phyloP scores from a whole-genome alignment of 2,113 vertebrate species.

The Oryzias melastigma region DNA sequence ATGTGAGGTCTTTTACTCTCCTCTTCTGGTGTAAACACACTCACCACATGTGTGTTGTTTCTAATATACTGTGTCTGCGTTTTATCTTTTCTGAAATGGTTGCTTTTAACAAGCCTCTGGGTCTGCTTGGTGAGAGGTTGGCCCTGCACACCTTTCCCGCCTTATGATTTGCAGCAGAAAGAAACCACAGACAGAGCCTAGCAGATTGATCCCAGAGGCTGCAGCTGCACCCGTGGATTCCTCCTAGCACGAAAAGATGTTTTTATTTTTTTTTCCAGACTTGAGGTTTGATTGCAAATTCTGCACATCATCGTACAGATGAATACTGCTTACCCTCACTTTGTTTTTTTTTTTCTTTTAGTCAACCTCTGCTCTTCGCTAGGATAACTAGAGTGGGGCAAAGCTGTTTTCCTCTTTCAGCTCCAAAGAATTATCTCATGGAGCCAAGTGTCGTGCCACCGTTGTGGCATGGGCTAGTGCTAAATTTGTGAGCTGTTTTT shows the following conservation, averaged over 20 bases:
- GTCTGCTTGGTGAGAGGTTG: conserved; percentile 59
- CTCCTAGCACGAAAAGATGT: conserved; percentile 2
- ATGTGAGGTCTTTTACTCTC: not conserved
- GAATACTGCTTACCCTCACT: conserved; percentile 40
- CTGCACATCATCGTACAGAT: conserved; percentile 43
- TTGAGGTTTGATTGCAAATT: conserved; percentile 39
- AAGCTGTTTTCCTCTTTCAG: conserved; percentile 54
- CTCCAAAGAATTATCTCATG: conserved; percentile 74
- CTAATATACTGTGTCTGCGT: conserved; percentile 10
- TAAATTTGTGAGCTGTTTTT: conserved; percentile 71
- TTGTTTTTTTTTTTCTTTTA: conserved; percentile 31
- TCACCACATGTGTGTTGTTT: conserved; percentile 11
- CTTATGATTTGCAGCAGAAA: conserved; percentile 43
- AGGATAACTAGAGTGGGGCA: conserved; percentile 33
- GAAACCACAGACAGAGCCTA: conserved; percentile 57
- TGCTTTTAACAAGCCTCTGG: conserved; percentile 42
- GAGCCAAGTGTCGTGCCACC: conserved; percentile 63
- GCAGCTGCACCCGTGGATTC: conserved; percentile 24
- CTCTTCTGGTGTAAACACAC: conserved; percentile 7
- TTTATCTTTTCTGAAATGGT: conserved; percentile 27
- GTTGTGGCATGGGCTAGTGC: conserved; percentile 70
- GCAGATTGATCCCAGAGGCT: not conserved
- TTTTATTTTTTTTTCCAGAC: conserved; percentile 14
- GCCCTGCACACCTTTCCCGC: conserved; percentile 17
- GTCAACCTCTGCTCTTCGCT: conserved; percentile 22